Percentiles rank a stretch among this genome's conserved stretches.
These are phyloP conservation scores for Cygnus atratus DNA, from an alignment of 2,113 vertebrate genomes.

Conservation along the genomic window DNA sequence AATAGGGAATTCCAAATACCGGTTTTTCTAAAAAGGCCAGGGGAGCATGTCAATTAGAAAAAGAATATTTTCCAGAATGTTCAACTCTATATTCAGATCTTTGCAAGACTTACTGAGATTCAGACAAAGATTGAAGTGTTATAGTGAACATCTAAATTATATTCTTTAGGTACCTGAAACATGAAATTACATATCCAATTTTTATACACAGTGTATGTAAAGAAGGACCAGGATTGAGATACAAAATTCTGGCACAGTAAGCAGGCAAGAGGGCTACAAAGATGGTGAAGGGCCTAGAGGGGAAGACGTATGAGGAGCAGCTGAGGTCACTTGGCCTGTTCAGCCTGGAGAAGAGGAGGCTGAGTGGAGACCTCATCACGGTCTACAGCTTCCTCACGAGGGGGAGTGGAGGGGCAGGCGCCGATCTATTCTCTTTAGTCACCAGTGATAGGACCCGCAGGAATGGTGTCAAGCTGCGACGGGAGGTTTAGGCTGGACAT, in stretches of 20 bases:
- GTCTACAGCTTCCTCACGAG: too few relatives aligned
- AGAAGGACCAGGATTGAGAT: background rate
- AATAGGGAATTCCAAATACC: background rate
- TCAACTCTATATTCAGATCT: background rate
- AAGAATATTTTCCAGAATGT: background rate
- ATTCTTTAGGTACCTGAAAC: background rate
- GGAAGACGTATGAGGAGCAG: too few relatives aligned
- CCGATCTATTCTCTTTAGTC: too few relatives aligned
- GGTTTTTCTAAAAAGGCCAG: background rate
- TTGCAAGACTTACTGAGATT: background rate
- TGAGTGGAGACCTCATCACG: too few relatives aligned
- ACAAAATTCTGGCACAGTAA: rapidly evolving
- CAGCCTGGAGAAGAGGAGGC: too few relatives aligned
- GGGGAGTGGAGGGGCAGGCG: too few relatives aligned
- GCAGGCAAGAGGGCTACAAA: background rate
- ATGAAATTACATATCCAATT: background rate
- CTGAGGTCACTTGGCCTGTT: too few relatives aligned
- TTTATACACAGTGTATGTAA: background rate
- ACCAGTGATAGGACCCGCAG: too few relatives aligned
- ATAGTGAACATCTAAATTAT: background rate
- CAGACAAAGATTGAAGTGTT: background rate
- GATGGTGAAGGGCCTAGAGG: too few relatives aligned
- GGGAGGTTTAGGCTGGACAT: too few relatives aligned
- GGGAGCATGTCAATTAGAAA: background rate
- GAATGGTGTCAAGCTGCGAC: too few relatives aligned